Base-by-base conservation (phyloP, 23 tunicate genomes). In the Halocynthia roretzi region DNA sequence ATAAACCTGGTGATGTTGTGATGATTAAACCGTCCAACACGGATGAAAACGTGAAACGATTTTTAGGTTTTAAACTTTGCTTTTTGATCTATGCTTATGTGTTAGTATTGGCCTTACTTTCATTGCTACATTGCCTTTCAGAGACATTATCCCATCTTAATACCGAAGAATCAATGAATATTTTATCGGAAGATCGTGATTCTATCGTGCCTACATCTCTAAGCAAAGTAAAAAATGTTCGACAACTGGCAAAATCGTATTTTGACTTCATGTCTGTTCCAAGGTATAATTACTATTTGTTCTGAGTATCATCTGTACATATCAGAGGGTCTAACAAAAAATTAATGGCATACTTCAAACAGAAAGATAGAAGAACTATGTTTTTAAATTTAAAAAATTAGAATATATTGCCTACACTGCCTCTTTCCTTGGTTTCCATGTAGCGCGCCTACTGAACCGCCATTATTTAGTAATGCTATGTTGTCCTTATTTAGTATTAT, bases 1-100 rank as follows among this genome's bases (percentile, higher is more conserved):
- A 89, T 79, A 77, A 89, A 62, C 93, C 99, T 58, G 99, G 99
- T 12, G 99, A 96, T 82, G 99, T 90, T 77, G 84, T 90, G 19
- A 96, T 89, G 91, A 76, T 96, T 31, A 78, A 71, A 79, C 99
- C 99, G 0, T 54, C 73, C 0, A 96, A 96, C 66, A 14, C 80
- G 2, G 14, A 76, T 9, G 85, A 79, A 62, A 68, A 85, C 69
- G 97, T 96, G 9, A 67, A 96, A 22, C 68, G 72, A 23, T 92
- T 90, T 75, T 63, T 96, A 52, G 93, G 96, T 85, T 61, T 14
- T 15, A 15, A 12, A 8, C 71, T 11, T 78, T 40, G 48, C 72
- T 5, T 8, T 6, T 61, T 11, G 5, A 54, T 0, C 12, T 17
- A 23, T 71, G 54, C 54, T 50, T 65, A 51, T 51, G 65, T 23